Percentiles rank a stretch among this genome's conserved stretches.
These are phyloP conservation scores for Littorina saxatilis DNA, from an alignment of 1,140 invertebrate genomes.

Conservation along the genomic window DNA sequence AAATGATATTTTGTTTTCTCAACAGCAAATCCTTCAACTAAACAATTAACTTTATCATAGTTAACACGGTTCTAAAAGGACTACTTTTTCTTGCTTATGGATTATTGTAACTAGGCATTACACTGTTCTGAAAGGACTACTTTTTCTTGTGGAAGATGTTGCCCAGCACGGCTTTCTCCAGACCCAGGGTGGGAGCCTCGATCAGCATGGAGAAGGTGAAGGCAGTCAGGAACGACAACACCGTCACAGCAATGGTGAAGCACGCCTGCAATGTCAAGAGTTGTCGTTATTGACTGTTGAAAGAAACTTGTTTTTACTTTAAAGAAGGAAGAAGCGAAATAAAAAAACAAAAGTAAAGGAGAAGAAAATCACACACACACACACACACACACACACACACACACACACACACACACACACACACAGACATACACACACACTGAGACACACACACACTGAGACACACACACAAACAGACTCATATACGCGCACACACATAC, in stretches of 20 bases:
- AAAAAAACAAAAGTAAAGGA: not conserved
- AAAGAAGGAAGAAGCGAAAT: not conserved
- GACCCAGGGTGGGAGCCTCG: slow-evolving; percentile 32
- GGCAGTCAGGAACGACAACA: slow-evolving; percentile 33
- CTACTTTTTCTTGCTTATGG: too few species aligned
- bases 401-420: not conserved
- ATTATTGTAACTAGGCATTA: too few species aligned
- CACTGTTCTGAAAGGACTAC: too few species aligned
- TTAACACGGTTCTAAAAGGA: too few species aligned
- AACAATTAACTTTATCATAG: too few species aligned
- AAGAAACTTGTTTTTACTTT: not conserved
- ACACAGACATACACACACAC: not conserved
- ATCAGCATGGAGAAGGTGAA: slow-evolving; percentile 39
- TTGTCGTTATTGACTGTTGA: not conserved
- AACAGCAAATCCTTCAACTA: too few species aligned
- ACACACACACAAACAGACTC: too few species aligned
- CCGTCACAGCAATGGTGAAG: slow-evolving; percentile 21
- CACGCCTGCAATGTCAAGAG: slow-evolving; percentile 22
- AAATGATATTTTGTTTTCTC: too few species aligned
- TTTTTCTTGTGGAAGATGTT: not conserved
- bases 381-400: too few species aligned
- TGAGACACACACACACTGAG: not conserved
- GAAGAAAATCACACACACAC: too few species aligned
- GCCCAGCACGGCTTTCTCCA: slow-evolving; percentile 36
- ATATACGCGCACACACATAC: not conserved